Conservation (phyloP, 2,888 invertebrate species). For the Tenthredo distinguenda region DNA sequence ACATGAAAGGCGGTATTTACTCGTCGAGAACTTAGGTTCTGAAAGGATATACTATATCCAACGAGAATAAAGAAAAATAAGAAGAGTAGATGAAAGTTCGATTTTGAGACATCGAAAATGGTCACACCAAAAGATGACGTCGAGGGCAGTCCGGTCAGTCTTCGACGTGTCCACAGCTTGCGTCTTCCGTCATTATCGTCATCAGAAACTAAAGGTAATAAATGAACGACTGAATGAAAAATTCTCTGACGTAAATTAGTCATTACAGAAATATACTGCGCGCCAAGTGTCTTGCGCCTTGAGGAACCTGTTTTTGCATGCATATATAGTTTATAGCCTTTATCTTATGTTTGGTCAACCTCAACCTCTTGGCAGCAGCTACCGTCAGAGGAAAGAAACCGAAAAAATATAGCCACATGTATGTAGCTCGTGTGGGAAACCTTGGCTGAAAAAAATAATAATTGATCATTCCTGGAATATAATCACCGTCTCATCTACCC, state of each 20-base stretch:
- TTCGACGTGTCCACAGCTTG: constrained; percentile 60
- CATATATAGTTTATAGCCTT: not conserved
- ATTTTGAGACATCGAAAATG: constrained; percentile 15
- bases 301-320: not conserved
- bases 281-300: not conserved
- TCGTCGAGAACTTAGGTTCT: not conserved
- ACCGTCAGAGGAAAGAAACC: not conserved
- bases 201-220: constrained; percentile 44
- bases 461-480: not conserved
- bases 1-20: not conserved
- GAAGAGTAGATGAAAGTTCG: not conserved
- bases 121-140: not conserved
- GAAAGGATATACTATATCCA: not conserved
- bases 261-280: not conserved
- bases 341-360: constrained; percentile 20
- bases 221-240: not conserved
- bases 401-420: not conserved
- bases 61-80: not conserved
- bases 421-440: not conserved
- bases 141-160: constrained; percentile 48
- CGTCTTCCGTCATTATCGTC: constrained; percentile 57
- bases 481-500: not conserved
- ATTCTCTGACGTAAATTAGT: not conserved
- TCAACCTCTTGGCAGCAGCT: not conserved
- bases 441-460: not conserved